These are phyloP conservation scores for Tinea semifulvella DNA, from an alignment of 2,888 invertebrate species.

Conservation along the genomic window DNA sequence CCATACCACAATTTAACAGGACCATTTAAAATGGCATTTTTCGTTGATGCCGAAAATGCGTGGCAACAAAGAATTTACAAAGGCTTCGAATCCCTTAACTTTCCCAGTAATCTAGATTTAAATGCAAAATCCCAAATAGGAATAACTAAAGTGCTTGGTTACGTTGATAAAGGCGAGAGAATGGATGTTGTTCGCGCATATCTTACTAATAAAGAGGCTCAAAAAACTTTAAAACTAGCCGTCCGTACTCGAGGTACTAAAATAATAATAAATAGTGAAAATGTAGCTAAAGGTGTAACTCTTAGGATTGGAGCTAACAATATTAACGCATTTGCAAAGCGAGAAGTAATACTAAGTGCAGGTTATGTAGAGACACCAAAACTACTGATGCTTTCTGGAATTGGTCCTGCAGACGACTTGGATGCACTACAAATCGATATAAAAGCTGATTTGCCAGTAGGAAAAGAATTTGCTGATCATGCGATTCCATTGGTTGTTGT, in stretches of 20 bases:
- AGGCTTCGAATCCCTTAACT: not conserved
- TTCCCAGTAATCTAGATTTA: slow-evolving; percentile 10
- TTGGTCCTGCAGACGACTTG: slow-evolving; percentile 36
- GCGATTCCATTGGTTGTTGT: slow-evolving; percentile 28
- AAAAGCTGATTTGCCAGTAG: slow-evolving; percentile 34
- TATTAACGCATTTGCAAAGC: not conserved
- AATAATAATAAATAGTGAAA: slow-evolving; percentile 2
- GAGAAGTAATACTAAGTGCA: slow-evolving; percentile 40
- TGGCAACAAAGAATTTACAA: slow-evolving; percentile 9
- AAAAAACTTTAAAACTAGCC: not conserved
- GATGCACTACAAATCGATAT: slow-evolving; percentile 27
- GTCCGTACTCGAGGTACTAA: not conserved
- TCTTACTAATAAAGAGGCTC: not conserved
- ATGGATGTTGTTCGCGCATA: slow-evolving; percentile 3
- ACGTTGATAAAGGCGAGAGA: slow-evolving; percentile 11
- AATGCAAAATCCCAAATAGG: slow-evolving; percentile 12
- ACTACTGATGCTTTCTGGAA: slow-evolving; percentile 40
- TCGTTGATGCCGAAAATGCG: not conserved
- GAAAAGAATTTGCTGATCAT: slow-evolving; percentile 38
- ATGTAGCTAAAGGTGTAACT: slow-evolving; percentile 7
- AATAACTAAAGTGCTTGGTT: not conserved
- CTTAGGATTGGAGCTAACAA: not conserved
- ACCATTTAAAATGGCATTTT: slow-evolving; percentile 4
- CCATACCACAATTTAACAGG: slow-evolving; percentile 5
- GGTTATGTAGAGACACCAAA: slow-evolving; percentile 41